Conservation (phyloP, 2,888 invertebrate species). For the Coremacera marginata region DNA sequence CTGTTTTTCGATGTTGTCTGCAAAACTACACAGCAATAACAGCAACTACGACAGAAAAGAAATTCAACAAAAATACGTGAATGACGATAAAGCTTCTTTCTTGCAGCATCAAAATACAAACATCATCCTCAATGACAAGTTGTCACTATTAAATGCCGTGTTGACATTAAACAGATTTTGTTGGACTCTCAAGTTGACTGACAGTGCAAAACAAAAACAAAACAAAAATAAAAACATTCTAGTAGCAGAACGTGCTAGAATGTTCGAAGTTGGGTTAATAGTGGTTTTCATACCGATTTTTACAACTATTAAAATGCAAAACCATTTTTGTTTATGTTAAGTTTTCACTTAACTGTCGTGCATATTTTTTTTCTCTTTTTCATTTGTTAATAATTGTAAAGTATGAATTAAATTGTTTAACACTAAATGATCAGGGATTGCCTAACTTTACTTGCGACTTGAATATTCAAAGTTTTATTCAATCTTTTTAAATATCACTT, state of each 20-base stretch:
- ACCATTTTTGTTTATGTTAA: constrained; percentile 26
- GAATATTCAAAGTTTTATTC: no score
- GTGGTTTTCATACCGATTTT: neutral
- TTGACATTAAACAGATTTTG: constrained; percentile 50
- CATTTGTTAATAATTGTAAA: no score
- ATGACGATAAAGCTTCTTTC: neutral
- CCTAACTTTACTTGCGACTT: no score
- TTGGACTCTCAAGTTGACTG: constrained; percentile 14
- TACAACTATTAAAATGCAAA: constrained; percentile 32
- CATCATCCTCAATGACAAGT: constrained; percentile 43
- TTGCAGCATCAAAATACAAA: constrained; percentile 30
- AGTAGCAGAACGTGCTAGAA: neutral
- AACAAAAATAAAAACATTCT: neutral
- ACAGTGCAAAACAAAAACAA: constrained; percentile 1
- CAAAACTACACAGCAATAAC: constrained; percentile 5
- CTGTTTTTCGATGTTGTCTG: neutral
- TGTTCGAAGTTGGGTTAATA: neutral
- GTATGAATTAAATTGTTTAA: no score
- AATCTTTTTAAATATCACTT: no score
- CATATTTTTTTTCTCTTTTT: neutral
- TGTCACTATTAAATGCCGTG: constrained; percentile 48
- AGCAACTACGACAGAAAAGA: neutral
- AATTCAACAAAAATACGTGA: constrained; percentile 21
- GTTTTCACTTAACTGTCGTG: constrained; percentile 28
- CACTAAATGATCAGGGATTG: neutral